Evolutionary conservation across 2,888 invertebrate genomes (phyloP).

Genomic region (Atethmia centrago): DNA sequence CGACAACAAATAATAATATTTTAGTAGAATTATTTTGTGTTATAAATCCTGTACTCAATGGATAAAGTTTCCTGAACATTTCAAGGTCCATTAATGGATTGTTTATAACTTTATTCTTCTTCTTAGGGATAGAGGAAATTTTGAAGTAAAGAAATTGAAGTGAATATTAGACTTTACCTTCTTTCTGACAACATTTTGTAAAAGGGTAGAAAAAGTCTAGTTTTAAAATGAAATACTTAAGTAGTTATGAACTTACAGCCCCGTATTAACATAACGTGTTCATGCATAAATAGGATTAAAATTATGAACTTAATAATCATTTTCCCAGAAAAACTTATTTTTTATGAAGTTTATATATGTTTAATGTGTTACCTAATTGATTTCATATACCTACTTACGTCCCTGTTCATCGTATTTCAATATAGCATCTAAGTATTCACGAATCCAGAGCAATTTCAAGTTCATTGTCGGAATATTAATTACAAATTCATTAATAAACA

Average conservation of each 20-base stretch:
- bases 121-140: not conserved
- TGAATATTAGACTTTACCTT: too few species aligned
- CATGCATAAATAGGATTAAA: not conserved
- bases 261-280: not conserved
- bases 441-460: constrained; percentile 1
- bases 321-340: not conserved
- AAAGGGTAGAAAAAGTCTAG: not conserved
- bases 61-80: constrained; percentile 23
- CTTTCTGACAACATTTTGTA: not conserved
- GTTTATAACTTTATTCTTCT: constrained; percentile 20
- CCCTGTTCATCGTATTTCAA: not conserved
- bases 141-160: not conserved
- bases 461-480: constrained; percentile 21
- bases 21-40: constrained; percentile 15
- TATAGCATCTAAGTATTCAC: not conserved
- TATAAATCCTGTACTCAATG: constrained; percentile 7
- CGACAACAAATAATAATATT: constrained; percentile 51
- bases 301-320: not conserved
- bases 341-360: too few species aligned
- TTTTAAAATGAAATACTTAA: not conserved
- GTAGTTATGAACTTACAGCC: not conserved
- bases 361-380: not conserved
- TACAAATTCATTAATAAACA: constrained; percentile 7
- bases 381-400: not conserved
- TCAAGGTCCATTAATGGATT: constrained; percentile 38